Evolutionary conservation across 2,888 invertebrate genomes (phyloP), one percentile per base, ranked within the genome.

Genomic region (Tanypteryx hageni): DNA sequence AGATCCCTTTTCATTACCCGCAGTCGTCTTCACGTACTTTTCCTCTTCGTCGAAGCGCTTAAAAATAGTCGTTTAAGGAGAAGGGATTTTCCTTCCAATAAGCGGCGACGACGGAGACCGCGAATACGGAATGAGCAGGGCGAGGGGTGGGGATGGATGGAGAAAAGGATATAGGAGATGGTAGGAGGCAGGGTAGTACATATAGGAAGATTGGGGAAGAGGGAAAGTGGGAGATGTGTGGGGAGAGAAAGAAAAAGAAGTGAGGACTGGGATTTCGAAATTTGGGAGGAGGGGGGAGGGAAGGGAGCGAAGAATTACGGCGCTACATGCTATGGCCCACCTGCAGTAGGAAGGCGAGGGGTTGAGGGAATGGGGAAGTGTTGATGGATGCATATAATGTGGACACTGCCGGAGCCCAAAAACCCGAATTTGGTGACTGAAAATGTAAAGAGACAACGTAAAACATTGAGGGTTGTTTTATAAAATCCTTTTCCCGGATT

Each of bases 381-480:
- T 44, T 18, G 89, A 89, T 44, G 89, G 89, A 89, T n/a, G 64
- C 89, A 18, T 68, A 11, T 68, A 68, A 89, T 61, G 64, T 68
- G 89, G 89, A 44, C 44, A 8, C 44, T 5, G 76, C 11, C 13
- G 10, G 3, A 14, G 18, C 27, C 11, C 10, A 9, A 76, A 76
- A 76, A 22, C 10, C 9, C 27, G 18, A 22, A 76, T 76, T 76
- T 0, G 76, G 27, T 0, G 27, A 5, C 76, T 22, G 68, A 31
- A 64, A 56, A 64, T n/a, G 44, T 44, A 61, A 27, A 61, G 86
- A 86, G 44, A 89, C 16, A n/a, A 11, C 9, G 11, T n/a, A 82
- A 83, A 9, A 56, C 7, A 83, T 83, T n/a, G 56, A 57, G 16
- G 44, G 44, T 44, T 44, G 44, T 44, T 44, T 44, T 44, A 1